phyloP scores from a whole-genome alignment of 2,888 invertebrate genomes.

The Caenorhabditis japonica region DNA sequence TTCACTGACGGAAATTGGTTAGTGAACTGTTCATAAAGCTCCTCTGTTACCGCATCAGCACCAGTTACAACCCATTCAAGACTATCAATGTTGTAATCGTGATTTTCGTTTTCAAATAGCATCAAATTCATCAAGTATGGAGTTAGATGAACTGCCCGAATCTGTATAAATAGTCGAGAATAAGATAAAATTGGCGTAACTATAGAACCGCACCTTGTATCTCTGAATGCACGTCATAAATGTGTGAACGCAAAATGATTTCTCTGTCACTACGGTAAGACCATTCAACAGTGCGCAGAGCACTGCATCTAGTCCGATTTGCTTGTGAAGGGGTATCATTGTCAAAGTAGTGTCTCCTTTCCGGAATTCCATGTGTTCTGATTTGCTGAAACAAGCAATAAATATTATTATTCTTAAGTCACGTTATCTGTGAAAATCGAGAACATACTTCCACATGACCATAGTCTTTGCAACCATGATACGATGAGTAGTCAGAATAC shows the following conservation, averaged over 20 bases:
- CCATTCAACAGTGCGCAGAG: constrained; percentile 43
- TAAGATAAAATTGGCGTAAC: neutral
- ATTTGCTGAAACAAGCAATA: constrained; percentile 47
- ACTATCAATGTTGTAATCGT: constrained; percentile 30
- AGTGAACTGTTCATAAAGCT: constrained; percentile 46
- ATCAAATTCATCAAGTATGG: constrained; percentile 50
- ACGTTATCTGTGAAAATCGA: too few relatives aligned
- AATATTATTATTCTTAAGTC: neutral
- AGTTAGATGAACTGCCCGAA: constrained; percentile 40
- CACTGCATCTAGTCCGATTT: constrained; percentile 40
- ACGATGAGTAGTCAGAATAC: constrained; percentile 45
- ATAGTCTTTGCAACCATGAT: constrained; percentile 49
- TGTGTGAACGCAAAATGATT: constrained; percentile 47
- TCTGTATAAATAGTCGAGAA: constrained; percentile 12
- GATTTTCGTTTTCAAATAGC: constrained; percentile 47
- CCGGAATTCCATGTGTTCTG: constrained; percentile 23
- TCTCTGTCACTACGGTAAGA: constrained; percentile 39
- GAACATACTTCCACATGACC: constrained; percentile 46
- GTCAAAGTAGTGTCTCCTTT: constrained; percentile 37
- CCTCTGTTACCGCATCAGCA: constrained; percentile 43
- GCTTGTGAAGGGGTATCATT: constrained; percentile 56
- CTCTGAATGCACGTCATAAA: constrained; percentile 52
- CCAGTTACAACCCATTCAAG: constrained; percentile 49
- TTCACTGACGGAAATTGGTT: constrained; percentile 43
- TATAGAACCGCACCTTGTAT: constrained; percentile 24